These are phyloP conservation scores for Epizoanthus illoricatus DNA, from an alignment of 92 coral and sea anemone species.

Conservation along the genomic window DNA sequence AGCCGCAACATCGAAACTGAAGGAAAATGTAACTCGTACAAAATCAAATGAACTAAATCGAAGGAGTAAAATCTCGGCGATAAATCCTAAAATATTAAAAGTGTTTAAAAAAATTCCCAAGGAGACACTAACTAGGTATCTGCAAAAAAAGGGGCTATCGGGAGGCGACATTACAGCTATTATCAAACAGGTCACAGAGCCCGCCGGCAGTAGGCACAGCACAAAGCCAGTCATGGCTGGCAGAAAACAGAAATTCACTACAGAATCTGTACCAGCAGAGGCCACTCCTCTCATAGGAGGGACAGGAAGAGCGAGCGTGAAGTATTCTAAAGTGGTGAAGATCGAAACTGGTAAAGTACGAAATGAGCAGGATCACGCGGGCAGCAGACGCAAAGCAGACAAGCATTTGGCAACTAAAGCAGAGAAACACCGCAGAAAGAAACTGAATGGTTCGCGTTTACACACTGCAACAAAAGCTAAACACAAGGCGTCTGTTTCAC, in stretches of 20 bases:
- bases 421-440: neutral
- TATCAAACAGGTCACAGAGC: conserved; percentile 1
- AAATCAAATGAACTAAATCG: too few species aligned
- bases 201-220: neutral
- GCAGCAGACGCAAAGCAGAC: neutral
- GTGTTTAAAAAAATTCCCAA: conserved; percentile 16
- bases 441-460: neutral
- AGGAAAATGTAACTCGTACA: neutral
- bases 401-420: neutral
- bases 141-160: conserved; percentile 29
- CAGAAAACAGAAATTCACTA: neutral
- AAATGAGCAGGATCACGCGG: neutral
- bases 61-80: neutral
- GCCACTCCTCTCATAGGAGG: too few species aligned
- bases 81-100: conserved; percentile 8
- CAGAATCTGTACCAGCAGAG: too few species aligned
- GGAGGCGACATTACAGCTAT: neutral
- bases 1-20: neutral
- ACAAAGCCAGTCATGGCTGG: neutral
- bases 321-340: neutral
- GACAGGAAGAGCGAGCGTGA: neutral
- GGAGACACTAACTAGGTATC: conserved; percentile 14
- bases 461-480: neutral
- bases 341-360: neutral
- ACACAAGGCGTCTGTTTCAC: neutral